Evolutionary conservation across 1,140 invertebrate species (phyloP).

Genomic region (Antheraea mylitta): DNA sequence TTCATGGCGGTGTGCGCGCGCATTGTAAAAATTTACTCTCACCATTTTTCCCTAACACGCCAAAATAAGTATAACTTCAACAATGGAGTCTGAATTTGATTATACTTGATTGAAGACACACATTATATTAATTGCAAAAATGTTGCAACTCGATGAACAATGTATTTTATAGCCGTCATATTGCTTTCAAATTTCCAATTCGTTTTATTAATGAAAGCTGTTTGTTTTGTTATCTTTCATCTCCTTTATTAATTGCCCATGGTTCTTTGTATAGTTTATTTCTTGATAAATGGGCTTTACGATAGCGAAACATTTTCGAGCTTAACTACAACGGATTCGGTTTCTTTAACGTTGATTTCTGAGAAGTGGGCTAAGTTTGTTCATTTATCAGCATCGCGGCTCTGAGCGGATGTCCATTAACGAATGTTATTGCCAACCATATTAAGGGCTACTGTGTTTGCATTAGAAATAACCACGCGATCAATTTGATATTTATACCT

Average conservation of each 20-base stretch:
- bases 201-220: not conserved
- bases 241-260: not conserved
- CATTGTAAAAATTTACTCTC: no score
- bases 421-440: slow-evolving; percentile 33
- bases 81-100: no score
- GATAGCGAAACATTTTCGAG: not conserved
- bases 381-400: slow-evolving; percentile 19
- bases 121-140: no score
- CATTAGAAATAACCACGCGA: slow-evolving; percentile 19
- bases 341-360: slow-evolving; percentile 22
- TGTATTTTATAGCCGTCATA: no score
- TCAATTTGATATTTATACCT: not conserved
- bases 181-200: no score
- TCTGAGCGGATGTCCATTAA: slow-evolving; percentile 34
- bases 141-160: no score
- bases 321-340: slow-evolving; percentile 1
- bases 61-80: no score
- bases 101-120: no score
- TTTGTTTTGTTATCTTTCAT: not conserved
- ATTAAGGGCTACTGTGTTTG: slow-evolving; percentile 30
- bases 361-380: slow-evolving; percentile 19
- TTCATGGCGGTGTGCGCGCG: no score
- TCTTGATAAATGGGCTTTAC: no score
- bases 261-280: not conserved
- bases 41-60: no score